Evolutionary conservation across 2,797 vertebrate genomes (phyloP).

Genomic region (Gymnothorax javanicus): DNA sequence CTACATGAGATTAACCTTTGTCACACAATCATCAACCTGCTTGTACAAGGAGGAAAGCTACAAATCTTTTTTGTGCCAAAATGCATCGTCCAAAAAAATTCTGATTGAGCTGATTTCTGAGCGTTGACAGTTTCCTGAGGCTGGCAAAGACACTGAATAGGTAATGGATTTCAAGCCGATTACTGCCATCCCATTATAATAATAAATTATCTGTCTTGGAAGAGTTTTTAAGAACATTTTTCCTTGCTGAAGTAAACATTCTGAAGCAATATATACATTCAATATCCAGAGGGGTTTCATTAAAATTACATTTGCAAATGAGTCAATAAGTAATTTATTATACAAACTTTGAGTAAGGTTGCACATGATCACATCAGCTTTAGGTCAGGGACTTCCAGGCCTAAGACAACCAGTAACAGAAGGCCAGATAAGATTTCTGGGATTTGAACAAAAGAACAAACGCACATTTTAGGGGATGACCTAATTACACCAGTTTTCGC

Average conservation of each 20-base stretch:
- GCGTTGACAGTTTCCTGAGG: background rate
- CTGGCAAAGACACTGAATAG: background rate
- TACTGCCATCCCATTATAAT: background rate
- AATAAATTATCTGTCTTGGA: background rate
- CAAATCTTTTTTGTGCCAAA: background rate
- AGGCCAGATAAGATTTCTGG: background rate
- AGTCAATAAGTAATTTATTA: background rate
- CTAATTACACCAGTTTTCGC: background rate
- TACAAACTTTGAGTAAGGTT: background rate
- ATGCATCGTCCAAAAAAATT: background rate
- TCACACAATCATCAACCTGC: background rate
- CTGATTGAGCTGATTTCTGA: background rate
- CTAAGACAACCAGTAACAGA: background rate
- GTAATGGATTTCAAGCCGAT: background rate
- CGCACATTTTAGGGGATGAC: background rate
- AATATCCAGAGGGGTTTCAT: background rate
- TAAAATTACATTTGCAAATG: slow-evolving; percentile 1
- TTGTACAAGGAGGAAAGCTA: background rate
- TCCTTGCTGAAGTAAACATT: background rate
- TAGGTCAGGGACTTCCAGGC: background rate
- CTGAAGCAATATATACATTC: background rate
- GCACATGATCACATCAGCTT: background rate
- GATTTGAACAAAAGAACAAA: background rate
- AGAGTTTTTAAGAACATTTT: slow-evolving; percentile 2
- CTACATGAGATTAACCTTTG: background rate